Evolutionary conservation across 2,888 invertebrate genomes (phyloP).

Genomic region (Thera britannica): DNA sequence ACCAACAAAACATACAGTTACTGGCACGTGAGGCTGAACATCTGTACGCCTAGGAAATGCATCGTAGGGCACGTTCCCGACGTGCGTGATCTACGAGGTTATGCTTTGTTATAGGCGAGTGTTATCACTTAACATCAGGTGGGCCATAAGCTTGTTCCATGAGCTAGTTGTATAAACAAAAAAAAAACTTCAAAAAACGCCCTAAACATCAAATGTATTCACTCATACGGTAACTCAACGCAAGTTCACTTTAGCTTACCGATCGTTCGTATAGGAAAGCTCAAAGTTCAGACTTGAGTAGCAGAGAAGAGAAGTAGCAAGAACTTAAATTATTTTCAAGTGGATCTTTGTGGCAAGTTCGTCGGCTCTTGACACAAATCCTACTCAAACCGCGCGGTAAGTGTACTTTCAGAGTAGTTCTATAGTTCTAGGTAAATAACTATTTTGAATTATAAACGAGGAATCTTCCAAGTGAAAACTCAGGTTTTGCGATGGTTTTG

Average conservation of each 20-base stretch:
- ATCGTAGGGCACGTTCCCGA: too few relatives aligned
- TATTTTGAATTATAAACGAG: background rate
- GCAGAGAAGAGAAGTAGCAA: background rate
- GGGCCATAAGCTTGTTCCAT: too few relatives aligned
- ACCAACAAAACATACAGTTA: too few relatives aligned
- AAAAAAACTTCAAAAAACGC: background rate
- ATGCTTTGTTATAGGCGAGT: too few relatives aligned
- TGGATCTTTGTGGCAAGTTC: constrained; percentile 22
- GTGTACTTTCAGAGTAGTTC: background rate
- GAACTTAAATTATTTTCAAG: constrained; percentile 19
- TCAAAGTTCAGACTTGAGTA: background rate
- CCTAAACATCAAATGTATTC: background rate
- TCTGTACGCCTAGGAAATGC: too few relatives aligned
- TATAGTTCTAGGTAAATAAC: background rate
- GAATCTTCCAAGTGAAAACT: too few relatives aligned
- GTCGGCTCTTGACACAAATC: constrained; percentile 8
- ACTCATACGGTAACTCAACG: background rate
- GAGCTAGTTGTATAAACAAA: too few relatives aligned
- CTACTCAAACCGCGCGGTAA: constrained; percentile 4
- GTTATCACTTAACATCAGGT: too few relatives aligned
- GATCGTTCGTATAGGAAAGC: background rate
- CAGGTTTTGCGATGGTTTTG: too few relatives aligned
- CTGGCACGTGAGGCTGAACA: too few relatives aligned
- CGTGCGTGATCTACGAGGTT: too few relatives aligned
- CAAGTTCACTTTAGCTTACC: too few relatives aligned